Evolutionary conservation across 1,140 invertebrate genomes (phyloP).

Genomic region (Penaeus vannamei): DNA sequence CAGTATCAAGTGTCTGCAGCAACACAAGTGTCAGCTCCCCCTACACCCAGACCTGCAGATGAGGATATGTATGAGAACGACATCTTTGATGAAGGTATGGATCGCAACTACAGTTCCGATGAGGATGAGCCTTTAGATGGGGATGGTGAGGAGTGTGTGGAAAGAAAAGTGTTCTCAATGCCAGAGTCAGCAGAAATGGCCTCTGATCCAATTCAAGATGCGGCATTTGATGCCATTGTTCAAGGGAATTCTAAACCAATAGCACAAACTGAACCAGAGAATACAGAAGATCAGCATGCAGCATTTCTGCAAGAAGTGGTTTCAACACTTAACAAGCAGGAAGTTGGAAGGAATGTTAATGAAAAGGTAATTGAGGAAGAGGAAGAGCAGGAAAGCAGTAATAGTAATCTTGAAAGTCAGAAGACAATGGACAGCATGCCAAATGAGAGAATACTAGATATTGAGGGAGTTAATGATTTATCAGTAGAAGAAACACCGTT

Average conservation of each 20-base stretch:
- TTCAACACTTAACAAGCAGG: constrained; percentile 43
- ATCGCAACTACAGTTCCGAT: constrained; percentile 67
- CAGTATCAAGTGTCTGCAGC: constrained; percentile 62
- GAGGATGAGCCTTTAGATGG: constrained; percentile 54
- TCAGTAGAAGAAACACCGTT: too few species aligned
- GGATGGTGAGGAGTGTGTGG: neutral
- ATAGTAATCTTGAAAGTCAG: neutral
- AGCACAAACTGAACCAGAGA: neutral
- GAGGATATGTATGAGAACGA: constrained; percentile 67
- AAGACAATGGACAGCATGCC: neutral
- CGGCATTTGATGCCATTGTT: constrained; percentile 67
- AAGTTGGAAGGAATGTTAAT: neutral
- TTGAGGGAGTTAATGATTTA: too few species aligned
- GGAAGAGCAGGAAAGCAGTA: neutral
- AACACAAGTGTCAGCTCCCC: constrained; percentile 62
- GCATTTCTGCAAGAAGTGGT: constrained; percentile 54
- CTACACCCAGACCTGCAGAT: constrained; percentile 64
- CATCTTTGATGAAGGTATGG: constrained; percentile 68
- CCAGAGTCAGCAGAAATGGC: constrained; percentile 54
- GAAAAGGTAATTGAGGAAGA: constrained; percentile 12
- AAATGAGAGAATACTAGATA: too few species aligned
- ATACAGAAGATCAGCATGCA: constrained; percentile 38
- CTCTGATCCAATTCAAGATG: constrained; percentile 66
- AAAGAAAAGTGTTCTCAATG: constrained; percentile 42
- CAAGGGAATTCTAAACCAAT: constrained; percentile 1